Evolutionary conservation across 2,797 vertebrate genomes (phyloP).

Genomic region (Sebastes minor): DNA sequence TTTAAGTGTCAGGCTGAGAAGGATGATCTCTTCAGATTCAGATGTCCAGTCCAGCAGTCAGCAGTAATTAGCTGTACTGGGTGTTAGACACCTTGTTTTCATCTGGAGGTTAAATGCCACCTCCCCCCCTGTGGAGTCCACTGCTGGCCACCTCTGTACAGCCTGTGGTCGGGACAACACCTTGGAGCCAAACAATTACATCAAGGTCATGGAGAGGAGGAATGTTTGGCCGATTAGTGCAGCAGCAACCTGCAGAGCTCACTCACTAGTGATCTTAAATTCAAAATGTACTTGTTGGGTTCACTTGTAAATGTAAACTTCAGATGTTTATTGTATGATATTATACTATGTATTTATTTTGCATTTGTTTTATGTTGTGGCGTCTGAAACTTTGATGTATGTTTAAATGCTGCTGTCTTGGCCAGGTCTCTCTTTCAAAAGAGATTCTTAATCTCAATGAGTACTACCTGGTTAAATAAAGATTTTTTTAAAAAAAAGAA

Average conservation of each 20-base stretch:
- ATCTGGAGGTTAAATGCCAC: conserved; percentile 69
- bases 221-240: conserved; percentile 75
- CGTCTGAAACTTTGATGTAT: fast-evolving
- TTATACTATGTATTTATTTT: too few species aligned
- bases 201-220: conserved; percentile 80
- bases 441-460: too few species aligned
- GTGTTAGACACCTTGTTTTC: conserved; percentile 64
- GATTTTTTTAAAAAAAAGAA: too few species aligned
- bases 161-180: conserved; percentile 66
- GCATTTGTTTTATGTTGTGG: too few species aligned
- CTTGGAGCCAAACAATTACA: conserved; percentile 78
- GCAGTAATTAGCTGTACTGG: conserved; percentile 64
- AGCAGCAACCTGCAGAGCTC: conserved; percentile 40
- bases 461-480: too few species aligned
- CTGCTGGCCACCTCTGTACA: conserved; percentile 39
- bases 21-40: neutral
- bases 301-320: neutral
- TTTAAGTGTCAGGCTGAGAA: neutral
- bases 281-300: neutral
- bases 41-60: conserved; percentile 59
- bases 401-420: too few species aligned
- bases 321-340: neutral
- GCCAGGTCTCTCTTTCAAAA: too few species aligned
- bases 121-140: conserved; percentile 29
- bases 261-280: neutral